Evolutionary conservation across 1,140 invertebrate species (phyloP), one percentile per base, ranked within the genome.

Genomic region (Gryllus bimaculatus): DNA sequence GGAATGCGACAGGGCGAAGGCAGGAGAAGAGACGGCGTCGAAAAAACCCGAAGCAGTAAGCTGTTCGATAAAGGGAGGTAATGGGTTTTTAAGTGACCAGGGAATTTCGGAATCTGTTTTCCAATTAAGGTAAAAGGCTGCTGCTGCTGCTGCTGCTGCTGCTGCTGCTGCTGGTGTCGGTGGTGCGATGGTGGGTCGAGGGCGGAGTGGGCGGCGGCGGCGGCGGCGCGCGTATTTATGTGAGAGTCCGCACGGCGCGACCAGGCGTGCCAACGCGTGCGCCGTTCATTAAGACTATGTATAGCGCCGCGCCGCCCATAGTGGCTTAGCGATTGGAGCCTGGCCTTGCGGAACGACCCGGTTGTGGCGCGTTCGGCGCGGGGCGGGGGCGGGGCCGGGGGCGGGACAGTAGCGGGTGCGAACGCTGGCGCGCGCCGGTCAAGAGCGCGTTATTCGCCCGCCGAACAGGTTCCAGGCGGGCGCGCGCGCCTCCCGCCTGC

Each of bases 51-150:
- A 74, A 8, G 75, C 39, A 76, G 75, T 66, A 66, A 66, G 54
- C n/a, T 20, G 47, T 78, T 78, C 66, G 78, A 74, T 78, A 78
- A 78, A 73, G 10, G 8, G 20, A 47, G 48, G 18, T 78, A 78
- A 78, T 78, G 73, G 78, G 15, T 78, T 78, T 78, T 78, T 78
- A 78, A 78, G 78, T 78, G 78, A 78, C 47, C 20, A 20, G 76
- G 76, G 47, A 66, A 78, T 66, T 78, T 74, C 47, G 8, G 26
- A 74, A 78, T 78, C 66, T 73, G 20, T 78, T 78, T n/a, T 47
- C 78, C 39, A 73, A 78, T 73, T 73, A 15, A 78, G 76, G 76
- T 77, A 77, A 48, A 66, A 66, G 54, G 54, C 54, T 66, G 54
- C 18, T 66, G 54, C 0, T 66, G 54, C 54, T 13, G 49, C 49